Base-by-base conservation (phyloP, 2,797 vertebrate species). In the Sciaenops ocellatus region DNA sequence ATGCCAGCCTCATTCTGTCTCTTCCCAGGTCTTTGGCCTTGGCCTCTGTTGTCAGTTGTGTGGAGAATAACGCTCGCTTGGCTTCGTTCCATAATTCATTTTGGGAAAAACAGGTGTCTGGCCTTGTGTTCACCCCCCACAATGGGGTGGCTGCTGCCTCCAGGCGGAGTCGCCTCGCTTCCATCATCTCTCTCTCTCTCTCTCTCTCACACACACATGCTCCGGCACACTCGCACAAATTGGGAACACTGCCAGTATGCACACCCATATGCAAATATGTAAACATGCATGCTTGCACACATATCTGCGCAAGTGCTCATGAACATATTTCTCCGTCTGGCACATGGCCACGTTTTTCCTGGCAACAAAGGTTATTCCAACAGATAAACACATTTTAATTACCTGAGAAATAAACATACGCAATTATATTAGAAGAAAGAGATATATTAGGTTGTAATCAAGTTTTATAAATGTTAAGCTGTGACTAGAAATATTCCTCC, bases 31-130 rank as follows among this genome's bases (percentile, higher is more conserved):
- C 82, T 68, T 79, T 73, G 83, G 90, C 84, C 79, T 72, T 50
- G 67, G 85, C 75, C 83, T 77, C 67, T 18, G 72, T 84, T 78
- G 86, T 79, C 87, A 83, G 79, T 63, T 84, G 60, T 80, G 80
- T 69, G 70, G 63, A 79, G 79, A 76, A 85, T 62, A 78, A 85
- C 50, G 69, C 44, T n/a, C 44, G 17, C 85, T 87, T 88, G 87
- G 78, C 85, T 87, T 72, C 5, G 17, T 84, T 91, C 90, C 79
- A 87, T 89, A 79, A 88, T 90, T 94, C 80, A 90, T 89, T 90
- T 91, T 75, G 71, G 84, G 73, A 77, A 87, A 89, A 94, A 93
- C 90, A 91, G 90, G 90, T 93, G 91, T 92, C 86, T 87, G 88
- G 89, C 88, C 79, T 89, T 51, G 68, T 90, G 79, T 80, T 88